A percentile compares a stretch with the other conserved stretches of the same genome.
Conservation (phyloP, 1,140 invertebrate genomes). For the Acromyrmex heyeri region DNA sequence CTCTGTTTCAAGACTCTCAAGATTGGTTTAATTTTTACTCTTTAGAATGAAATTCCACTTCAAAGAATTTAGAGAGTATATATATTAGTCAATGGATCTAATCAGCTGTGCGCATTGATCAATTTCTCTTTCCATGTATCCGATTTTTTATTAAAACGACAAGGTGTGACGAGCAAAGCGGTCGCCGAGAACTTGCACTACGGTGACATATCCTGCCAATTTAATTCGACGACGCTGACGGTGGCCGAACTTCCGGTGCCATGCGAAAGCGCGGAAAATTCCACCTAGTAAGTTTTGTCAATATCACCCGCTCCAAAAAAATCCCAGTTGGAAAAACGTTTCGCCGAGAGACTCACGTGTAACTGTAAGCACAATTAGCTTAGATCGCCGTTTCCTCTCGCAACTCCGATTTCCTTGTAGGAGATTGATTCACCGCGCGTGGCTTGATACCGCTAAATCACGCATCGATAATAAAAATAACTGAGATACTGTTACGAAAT, state of each 20-base stretch:
- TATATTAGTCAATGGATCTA: not conserved
- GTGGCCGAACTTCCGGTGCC: slow-evolving; percentile 88
- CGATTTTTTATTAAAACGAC: not conserved
- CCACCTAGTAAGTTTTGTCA: slow-evolving; percentile 87
- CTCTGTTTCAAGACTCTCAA: too few species aligned
- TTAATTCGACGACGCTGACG: slow-evolving; percentile 89
- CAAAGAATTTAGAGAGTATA: too few species aligned
- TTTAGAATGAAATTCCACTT: too few species aligned
- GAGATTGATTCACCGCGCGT: slow-evolving; percentile 32
- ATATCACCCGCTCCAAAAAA: slow-evolving; percentile 15
- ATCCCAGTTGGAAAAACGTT: not conserved
- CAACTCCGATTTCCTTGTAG: slow-evolving; percentile 43
- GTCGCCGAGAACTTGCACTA: slow-evolving; percentile 94
- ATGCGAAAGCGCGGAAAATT: slow-evolving; percentile 89
- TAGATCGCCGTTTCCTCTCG: slow-evolving; percentile 17
- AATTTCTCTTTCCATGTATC: not conserved
- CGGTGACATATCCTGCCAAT: slow-evolving; percentile 95
- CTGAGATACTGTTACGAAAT: slow-evolving; percentile 10
- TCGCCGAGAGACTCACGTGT: not conserved
- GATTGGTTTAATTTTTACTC: too few species aligned
- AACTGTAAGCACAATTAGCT: slow-evolving; percentile 46
- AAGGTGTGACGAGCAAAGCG: slow-evolving; percentile 93
- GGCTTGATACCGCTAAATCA: slow-evolving; percentile 30
- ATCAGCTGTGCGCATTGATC: not conserved
- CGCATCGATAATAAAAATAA: slow-evolving; percentile 10